These are phyloP conservation scores for Oryzias javanicus DNA, from an alignment of 2,113 vertebrate species.

Conservation along the genomic window DNA sequence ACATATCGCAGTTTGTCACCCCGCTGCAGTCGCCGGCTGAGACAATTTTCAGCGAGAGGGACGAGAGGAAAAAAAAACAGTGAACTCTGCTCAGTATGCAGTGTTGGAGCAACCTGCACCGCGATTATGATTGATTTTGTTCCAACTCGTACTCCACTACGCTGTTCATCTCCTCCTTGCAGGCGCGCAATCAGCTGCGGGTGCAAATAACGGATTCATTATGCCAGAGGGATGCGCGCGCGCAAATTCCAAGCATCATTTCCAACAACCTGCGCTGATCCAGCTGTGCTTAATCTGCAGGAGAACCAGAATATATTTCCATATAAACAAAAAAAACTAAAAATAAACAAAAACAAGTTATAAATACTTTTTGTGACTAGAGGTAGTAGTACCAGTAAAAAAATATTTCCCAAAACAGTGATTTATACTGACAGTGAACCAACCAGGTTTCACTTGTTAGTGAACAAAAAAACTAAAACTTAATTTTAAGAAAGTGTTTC, in stretches of 20 bases:
- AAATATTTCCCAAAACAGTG: too few species aligned
- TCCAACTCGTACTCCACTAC: conserved; percentile 42
- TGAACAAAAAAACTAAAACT: too few species aligned
- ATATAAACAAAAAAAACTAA: conserved; percentile 10
- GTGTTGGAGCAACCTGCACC: conserved; percentile 54
- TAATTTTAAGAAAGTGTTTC: too few species aligned
- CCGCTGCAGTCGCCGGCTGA: conserved; percentile 45
- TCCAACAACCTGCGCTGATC: conserved; percentile 40
- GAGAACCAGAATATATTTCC: conserved; percentile 7
- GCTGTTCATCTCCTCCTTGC: conserved; percentile 27
- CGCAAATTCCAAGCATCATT: conserved; percentile 29
- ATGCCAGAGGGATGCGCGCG: conserved; percentile 16
- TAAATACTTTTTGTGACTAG: conserved; percentile 16
- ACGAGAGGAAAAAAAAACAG: conserved; percentile 11
- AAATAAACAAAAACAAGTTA: not conserved
- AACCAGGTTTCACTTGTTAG: too few species aligned
- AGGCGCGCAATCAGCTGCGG: conserved; percentile 4
- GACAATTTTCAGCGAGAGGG: conserved; percentile 28
- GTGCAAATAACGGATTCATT: conserved; percentile 10
- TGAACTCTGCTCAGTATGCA: conserved; percentile 63
- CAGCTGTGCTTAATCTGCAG: conserved; percentile 24
- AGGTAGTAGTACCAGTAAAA: not conserved
- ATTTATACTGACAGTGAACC: too few species aligned
- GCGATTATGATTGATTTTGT: conserved; percentile 71
- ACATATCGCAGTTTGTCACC: conserved; percentile 57